Evolutionary conservation across 1,140 invertebrate species (phyloP), one percentile per base, ranked within the genome.

Genomic region (Drosophila tsacasi): DNA sequence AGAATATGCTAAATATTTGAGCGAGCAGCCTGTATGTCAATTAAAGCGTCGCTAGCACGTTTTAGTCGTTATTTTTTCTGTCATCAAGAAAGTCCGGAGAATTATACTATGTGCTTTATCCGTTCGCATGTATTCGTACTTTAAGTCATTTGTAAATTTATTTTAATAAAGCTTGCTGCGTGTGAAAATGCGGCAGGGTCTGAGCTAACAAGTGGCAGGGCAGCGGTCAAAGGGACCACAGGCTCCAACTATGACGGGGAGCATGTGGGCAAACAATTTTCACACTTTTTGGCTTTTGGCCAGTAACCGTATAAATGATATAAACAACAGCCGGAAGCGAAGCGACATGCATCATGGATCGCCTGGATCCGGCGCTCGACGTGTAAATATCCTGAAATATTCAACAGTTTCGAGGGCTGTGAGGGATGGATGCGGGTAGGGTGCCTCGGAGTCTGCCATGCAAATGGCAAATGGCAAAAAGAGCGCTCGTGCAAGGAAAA

Each of bases 341-440:
- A 32, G 37, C 35, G 72, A 74, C 71, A 66, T 62, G 52, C 59
- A 71, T 71, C 58, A 46, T 47, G 59, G 52, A 78, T 21, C 58
- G 49, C 25, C 32, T 25, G 39, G 4, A 32, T 21, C 44, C 21
- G 44, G 37, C 47, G 49, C 44, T 52, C 42, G 47, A 49, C 63
- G 60, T 63, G 77, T 44, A 83, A 89, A 84, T 65, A 75, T 65
- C 59, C 54, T 83, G n/a, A 69, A 87, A 89, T 75, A 87, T 89
- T 87, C 77, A 89, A 81, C 74, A 81, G 73, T 72, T 76, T 47
- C 57, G 80, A 52, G 37, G 32, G 44, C 25, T 19, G 10, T 21
- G 27, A 19, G 21, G 23, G 32, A 35, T 35, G 46, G 47, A 54
- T 55, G 49, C 21, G 27, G 27, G 58, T 66, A 23, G 47, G n/a